A percentile compares a stretch with the other conserved stretches of the same genome.
Evolutionary conservation across 2,113 vertebrate species (phyloP).

Genomic region (Cyanoderma ruficeps): DNA sequence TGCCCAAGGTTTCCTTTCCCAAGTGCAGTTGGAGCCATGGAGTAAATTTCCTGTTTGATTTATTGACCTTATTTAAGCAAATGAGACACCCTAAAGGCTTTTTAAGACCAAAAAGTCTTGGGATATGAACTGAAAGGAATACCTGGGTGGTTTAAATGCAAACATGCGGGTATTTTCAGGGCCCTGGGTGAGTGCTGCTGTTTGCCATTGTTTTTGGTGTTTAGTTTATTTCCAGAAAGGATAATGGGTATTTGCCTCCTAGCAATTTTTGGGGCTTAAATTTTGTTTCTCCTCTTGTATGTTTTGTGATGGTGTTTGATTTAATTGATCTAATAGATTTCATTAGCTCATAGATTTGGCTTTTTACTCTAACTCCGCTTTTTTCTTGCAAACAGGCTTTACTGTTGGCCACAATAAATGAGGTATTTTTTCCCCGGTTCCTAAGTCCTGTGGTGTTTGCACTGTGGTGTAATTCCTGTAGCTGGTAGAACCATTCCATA

Average conservation of each 20-base stretch:
- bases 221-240: neutral
- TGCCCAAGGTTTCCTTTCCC: neutral
- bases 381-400: constrained; percentile 73
- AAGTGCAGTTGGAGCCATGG: neutral
- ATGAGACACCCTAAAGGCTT: neutral
- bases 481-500: constrained; percentile 6
- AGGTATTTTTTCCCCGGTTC: constrained; percentile 76
- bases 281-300: neutral
- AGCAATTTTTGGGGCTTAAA: neutral
- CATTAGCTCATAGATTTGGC: neutral
- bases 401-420: constrained; percentile 79
- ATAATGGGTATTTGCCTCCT: neutral
- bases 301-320: neutral
- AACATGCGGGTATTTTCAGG: neutral
- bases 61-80: neutral
- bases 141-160: neutral
- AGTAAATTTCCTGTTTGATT: neutral
- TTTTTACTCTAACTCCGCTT: constrained; percentile 29
- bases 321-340: neutral
- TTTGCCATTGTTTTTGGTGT: neutral
- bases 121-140: neutral
- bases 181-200: neutral
- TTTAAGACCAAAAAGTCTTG: neutral
- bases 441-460: constrained; percentile 55
- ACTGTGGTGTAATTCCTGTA: constrained; percentile 61